phyloP scores from a whole-genome alignment of 2,797 vertebrate genomes.

The Enteromius unitaeniatus region DNA sequence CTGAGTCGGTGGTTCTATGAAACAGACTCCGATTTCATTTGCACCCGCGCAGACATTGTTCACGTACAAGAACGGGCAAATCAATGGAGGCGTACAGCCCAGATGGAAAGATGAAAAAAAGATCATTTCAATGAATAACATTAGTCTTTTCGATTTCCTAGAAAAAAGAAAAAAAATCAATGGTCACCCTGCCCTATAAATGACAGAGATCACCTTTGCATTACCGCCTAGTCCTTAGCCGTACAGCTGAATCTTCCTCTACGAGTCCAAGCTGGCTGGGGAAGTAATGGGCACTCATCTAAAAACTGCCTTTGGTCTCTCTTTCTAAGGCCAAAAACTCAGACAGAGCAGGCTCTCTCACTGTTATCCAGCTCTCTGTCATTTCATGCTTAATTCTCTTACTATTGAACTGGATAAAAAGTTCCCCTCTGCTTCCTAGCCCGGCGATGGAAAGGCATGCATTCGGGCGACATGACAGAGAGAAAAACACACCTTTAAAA shows the following conservation, averaged over 20 bases:
- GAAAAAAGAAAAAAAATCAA: conserved; percentile 4
- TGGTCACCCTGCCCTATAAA: conserved; percentile 46
- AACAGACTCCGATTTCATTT: conserved; percentile 28
- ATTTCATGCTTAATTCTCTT: conserved; percentile 50
- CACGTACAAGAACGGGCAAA: conserved; percentile 20
- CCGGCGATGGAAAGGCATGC: background rate
- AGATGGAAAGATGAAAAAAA: conserved; percentile 36
- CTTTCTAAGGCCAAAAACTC: conserved; percentile 45
- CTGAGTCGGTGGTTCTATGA: background rate
- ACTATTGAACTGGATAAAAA: conserved; percentile 46
- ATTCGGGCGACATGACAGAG: conserved; percentile 24
- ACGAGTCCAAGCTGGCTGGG: conserved; percentile 12
- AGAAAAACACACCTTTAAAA: conserved; percentile 46
- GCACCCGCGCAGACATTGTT: conserved; percentile 18
- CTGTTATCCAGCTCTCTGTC: conserved; percentile 33
- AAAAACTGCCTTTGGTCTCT: conserved; percentile 48
- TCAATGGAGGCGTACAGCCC: conserved; percentile 36
- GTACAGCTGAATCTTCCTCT: conserved; percentile 28
- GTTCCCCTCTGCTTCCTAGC: conserved; percentile 30
- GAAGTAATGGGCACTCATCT: conserved; percentile 43
- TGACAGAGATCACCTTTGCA: conserved; percentile 36
- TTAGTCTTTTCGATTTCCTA: conserved; percentile 51
- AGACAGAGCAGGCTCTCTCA: conserved; percentile 1
- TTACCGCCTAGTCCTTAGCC: conserved; percentile 31
- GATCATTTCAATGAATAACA: conserved; percentile 52